Evolutionary conservation across 2,888 invertebrate species (phyloP).

Genomic region (Carcina quercana): DNA sequence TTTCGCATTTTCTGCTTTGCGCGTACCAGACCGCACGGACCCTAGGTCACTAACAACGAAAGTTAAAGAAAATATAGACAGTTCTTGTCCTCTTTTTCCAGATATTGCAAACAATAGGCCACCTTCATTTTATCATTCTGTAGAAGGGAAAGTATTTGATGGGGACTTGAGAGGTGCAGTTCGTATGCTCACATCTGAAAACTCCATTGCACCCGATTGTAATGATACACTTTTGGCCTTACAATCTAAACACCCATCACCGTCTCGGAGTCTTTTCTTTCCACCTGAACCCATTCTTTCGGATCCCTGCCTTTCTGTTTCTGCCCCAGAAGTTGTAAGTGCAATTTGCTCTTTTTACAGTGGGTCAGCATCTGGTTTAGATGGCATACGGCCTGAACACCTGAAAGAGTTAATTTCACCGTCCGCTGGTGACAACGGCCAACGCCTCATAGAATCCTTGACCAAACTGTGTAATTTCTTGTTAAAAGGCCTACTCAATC

Average conservation of each 20-base stretch:
- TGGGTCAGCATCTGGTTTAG: constrained; percentile 2
- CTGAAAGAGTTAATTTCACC: constrained; percentile 1
- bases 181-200: background rate
- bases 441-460: background rate
- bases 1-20: background rate
- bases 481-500: constrained; percentile 2
- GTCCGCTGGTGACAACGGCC: constrained; percentile 1
- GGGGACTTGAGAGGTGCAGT: background rate
- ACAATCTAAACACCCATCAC: background rate
- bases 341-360: background rate
- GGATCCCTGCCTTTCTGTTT: background rate
- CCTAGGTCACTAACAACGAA: background rate
- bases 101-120: too few relatives aligned
- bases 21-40: background rate
- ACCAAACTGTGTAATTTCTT: constrained; percentile 3
- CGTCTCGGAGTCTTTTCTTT: background rate
- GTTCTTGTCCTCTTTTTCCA: too few relatives aligned
- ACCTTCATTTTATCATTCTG: too few relatives aligned
- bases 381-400: constrained; percentile 3
- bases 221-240: background rate
- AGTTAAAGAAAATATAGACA: background rate
- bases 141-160: background rate
- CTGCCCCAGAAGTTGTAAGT: background rate
- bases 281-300: background rate
- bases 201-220: background rate